These are phyloP conservation scores for Threskiornis aethiopicus DNA, from an alignment of 2,797 vertebrate genomes.

Conservation along the genomic window DNA sequence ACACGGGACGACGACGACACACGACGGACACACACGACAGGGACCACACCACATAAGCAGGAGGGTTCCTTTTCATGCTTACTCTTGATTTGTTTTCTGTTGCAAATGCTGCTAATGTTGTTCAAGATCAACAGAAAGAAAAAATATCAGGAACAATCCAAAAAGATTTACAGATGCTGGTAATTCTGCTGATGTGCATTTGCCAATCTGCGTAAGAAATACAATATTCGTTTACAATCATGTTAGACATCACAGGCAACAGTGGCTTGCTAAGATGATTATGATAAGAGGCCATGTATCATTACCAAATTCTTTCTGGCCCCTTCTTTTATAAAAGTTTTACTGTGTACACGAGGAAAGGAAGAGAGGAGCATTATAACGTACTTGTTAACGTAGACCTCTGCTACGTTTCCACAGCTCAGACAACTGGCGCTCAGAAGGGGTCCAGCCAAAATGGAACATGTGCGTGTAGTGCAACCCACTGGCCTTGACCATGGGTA, in stretches of 20 bases:
- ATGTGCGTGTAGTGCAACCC: background rate
- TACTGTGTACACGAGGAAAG: background rate
- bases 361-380: background rate
- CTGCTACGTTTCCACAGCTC: background rate
- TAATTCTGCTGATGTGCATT: background rate
- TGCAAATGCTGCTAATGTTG: background rate
- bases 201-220: background rate
- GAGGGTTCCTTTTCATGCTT: background rate
- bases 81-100: background rate
- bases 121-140: background rate
- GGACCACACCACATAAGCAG: background rate
- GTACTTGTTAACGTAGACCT: background rate
- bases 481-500: conserved; percentile 9
- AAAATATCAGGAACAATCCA: background rate
- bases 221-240: background rate
- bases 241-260: background rate
- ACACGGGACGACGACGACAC: no score
- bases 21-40: no score
- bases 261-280: background rate
- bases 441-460: conserved; percentile 22
- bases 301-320: background rate
- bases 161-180: background rate
- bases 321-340: background rate
- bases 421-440: background rate
- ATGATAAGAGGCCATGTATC: background rate